Conservation (phyloP, 2,888 invertebrate species). For the Xestia sexstrigata region DNA sequence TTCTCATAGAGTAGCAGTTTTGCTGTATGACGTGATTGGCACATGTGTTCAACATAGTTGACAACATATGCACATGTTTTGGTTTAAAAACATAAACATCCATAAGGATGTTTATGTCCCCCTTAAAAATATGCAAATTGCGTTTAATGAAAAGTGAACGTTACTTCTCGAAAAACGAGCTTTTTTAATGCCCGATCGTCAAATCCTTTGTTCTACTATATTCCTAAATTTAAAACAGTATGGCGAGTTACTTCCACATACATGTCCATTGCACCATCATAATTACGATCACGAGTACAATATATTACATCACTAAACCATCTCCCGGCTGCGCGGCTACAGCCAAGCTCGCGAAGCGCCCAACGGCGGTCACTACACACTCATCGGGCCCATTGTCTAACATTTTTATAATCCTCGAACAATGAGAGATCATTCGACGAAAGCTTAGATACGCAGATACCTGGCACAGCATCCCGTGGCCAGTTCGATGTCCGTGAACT, state of each 20-base stretch:
- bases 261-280: too few relatives aligned
- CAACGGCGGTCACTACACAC: slow-evolving; percentile 73
- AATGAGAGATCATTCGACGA: slow-evolving; percentile 75
- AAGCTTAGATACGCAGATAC: slow-evolving; percentile 69
- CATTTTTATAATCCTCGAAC: slow-evolving; percentile 74
- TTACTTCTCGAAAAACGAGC: neutral
- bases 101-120: too few relatives aligned
- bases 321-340: slow-evolving; percentile 41
- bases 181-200: too few relatives aligned
- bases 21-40: slow-evolving; percentile 10
- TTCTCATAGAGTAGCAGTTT: neutral
- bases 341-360: slow-evolving; percentile 62
- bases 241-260: too few relatives aligned
- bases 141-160: neutral
- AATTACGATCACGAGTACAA: neutral
- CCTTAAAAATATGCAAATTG: neutral
- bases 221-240: too few relatives aligned
- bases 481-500: slow-evolving; percentile 60
- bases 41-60: slow-evolving; percentile 2
- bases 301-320: slow-evolving; percentile 25
- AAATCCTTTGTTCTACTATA: neutral
- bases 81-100: slow-evolving; percentile 2
- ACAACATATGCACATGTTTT: slow-evolving; percentile 5
- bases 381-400: slow-evolving; percentile 77
- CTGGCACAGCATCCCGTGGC: slow-evolving; percentile 49